These are phyloP conservation scores for Vireo griseus DNA, from an alignment of 2,797 vertebrate species.

Conservation along the genomic window DNA sequence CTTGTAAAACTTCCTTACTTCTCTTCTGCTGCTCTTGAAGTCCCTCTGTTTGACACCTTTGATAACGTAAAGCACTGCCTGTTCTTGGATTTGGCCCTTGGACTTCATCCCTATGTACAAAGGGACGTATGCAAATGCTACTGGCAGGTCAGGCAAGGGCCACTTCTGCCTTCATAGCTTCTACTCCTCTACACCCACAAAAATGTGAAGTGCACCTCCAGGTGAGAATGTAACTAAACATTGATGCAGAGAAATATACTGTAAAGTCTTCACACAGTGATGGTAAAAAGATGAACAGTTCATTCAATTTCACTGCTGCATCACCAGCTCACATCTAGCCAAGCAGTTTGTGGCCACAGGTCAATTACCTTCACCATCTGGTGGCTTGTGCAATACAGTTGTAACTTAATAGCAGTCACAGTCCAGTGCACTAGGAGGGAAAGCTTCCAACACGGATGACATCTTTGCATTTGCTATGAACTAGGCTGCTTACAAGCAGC, in stretches of 20 bases:
- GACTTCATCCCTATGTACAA: neutral
- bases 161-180: neutral
- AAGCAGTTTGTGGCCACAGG: neutral
- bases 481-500: neutral
- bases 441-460: neutral
- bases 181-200: neutral
- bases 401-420: neutral
- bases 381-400: neutral
- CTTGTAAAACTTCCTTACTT: neutral
- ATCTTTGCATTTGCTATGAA: neutral
- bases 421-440: neutral
- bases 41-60: neutral
- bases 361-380: slow-evolving; percentile 15
- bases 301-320: neutral
- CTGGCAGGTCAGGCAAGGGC: neutral
- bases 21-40: neutral
- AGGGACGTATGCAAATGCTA: neutral
- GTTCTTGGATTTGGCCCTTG: neutral
- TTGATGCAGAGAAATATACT: neutral
- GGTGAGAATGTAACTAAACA: neutral
- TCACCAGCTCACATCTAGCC: neutral
- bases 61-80: neutral
- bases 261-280: neutral
- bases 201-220: rapidly evolving
- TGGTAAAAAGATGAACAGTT: neutral